These are phyloP conservation scores for Agrochola litura DNA, from an alignment of 2,888 invertebrate species.

Conservation along the genomic window DNA sequence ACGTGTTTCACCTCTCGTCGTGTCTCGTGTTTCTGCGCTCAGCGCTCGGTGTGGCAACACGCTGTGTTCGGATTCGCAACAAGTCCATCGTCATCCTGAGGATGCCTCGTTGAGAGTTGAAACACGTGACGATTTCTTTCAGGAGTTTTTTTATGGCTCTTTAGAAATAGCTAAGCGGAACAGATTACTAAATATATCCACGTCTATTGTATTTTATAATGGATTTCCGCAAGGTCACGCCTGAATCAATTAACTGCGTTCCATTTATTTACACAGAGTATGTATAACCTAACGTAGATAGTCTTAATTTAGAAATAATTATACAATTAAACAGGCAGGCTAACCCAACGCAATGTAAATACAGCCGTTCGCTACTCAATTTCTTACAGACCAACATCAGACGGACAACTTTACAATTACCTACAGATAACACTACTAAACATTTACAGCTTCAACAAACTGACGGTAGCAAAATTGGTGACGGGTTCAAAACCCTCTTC, in stretches of 20 bases:
- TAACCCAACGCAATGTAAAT: constrained; percentile 40
- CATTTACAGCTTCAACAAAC: constrained; percentile 53
- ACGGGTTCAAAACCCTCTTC: constrained; percentile 63
- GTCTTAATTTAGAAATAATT: not conserved
- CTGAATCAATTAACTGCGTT: not conserved
- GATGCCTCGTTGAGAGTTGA: no score
- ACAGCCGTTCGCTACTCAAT: constrained; percentile 19
- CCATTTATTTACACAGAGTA: constrained; percentile 4
- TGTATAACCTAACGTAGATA: constrained; percentile 6
- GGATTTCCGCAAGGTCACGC: no score
- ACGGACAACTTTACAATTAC: not conserved
- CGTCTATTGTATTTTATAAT: no score
- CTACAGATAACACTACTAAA: constrained; percentile 39
- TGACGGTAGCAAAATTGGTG: constrained; percentile 66
- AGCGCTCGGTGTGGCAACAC: no score
- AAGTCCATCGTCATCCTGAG: no score
- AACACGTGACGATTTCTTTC: no score
- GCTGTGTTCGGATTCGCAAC: no score
- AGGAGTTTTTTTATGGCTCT: no score
- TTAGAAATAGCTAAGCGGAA: no score
- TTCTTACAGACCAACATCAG: constrained; percentile 34
- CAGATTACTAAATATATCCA: no score
- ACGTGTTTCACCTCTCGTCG: no score
- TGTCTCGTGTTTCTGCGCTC: no score
- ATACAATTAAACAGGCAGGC: not conserved